Base-by-base conservation (phyloP, 2,113 vertebrate species). In the Ammodytes marinus region DNA sequence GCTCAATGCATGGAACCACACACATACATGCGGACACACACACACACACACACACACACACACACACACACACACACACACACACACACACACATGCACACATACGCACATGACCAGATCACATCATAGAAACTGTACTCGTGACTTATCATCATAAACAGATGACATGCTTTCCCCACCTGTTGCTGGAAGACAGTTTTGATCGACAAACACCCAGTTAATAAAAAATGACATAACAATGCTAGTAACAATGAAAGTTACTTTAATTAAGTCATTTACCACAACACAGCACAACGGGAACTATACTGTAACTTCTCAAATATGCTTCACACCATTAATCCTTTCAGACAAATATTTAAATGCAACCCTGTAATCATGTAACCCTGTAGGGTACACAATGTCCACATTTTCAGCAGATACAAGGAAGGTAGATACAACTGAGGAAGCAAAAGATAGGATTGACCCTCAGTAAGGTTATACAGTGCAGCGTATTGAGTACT, bases 71-170 rank as follows among this genome's bases (percentile, higher is more conserved):
- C 27, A 27, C 27, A 53, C 10, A 14, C 47, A 49, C 47, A 49
- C 2, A 14, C 8, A 46, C 45, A 47, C 75, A 55, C 19, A 35
- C 61, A 49, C 61, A 64, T 35, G 79, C 17, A 67, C 3, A 50
- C 12, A 27, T 2, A 27, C 27, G 2, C 27, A 27, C 27, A 27
- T n/a, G n/a, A n/a, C n/a, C 27, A 27, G 27, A 37, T 35, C 27
- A 42, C 35, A 66, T 42, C 12, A 70, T 15, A 15, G 42, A 65
- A 43, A 53, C 64, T 74, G 4, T 69, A 49, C 40, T 76, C 46
- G 47, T 52, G 49, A 63, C 40, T 50, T 79, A 9, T 63, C 43
- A 53, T 11, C 61, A 39, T 11, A 12, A 71, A 49, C 8, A 64
- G 9, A 59, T 50, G 54, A 45, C 55, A 55, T 55, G 49, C 73